Evolutionary conservation across 2,797 vertebrate genomes (phyloP), one percentile per base, ranked within the genome.

Genomic region (Neosilurus mollespiculum): DNA sequence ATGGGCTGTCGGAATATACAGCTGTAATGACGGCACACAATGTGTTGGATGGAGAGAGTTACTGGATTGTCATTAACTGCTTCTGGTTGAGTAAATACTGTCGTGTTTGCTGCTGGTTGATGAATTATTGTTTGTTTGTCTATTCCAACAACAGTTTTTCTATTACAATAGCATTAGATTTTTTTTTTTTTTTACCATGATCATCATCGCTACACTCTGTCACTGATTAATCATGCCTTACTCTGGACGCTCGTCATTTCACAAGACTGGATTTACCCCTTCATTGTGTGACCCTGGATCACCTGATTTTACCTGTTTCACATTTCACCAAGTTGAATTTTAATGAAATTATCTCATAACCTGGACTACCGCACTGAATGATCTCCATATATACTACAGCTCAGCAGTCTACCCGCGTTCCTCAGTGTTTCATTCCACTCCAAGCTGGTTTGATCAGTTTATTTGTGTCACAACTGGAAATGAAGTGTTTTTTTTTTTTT

Each of bases 241-340:
- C 16, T 54, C 18, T 67, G 30, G 64, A 66, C 6, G 26, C 37
- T 70, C 67, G 49, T 54, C 70, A 69, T 37, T 53, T 53, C 15
- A 53, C n/a, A 72, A 53, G n/a, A 26, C 51, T 54, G 15, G 51
- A 73, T 30, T 56, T 56, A 54, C 49, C 14, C 9, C n/a, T 73
- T 26, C 71, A 53, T 8, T 18, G 24, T 26, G 24, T 73, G 71
- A 76, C 18, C 26, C 54, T 59, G 54, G 73, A 34, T 76, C 30
- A 76, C n/a, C 26, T 49, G 71, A 73, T 73, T 54, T 54, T 56
- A 54, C 75, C 34, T 43, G 56, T 43, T 43, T 61, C 58, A 61
- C 75, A 77, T 77, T 61, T 77, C 75, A 61, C 10, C 56, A 61
- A 77, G 56, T 8, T 59, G 11, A 59, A 59, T 37, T 59, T 75